phyloP scores from a whole-genome alignment of 2,888 invertebrate genomes.

The Ecdyonurus torrentis region DNA sequence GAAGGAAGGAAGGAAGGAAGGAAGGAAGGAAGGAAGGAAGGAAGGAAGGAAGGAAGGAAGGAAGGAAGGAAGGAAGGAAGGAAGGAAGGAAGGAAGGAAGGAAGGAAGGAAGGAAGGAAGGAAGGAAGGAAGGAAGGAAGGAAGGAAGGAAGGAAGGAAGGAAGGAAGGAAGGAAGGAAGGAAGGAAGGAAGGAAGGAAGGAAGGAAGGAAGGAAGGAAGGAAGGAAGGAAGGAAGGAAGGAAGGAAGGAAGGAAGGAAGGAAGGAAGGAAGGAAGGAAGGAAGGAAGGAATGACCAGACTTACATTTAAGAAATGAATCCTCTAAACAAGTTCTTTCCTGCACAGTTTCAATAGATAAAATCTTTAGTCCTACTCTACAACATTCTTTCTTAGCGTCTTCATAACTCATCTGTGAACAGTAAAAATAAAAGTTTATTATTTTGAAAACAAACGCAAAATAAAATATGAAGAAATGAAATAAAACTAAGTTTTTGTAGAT shows the following conservation, averaged over 20 bases:
- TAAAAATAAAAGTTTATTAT: no score
- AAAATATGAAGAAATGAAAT: no score
- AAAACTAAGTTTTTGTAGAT: no score
- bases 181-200: slow-evolving; percentile 7
- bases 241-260: slow-evolving; percentile 7
- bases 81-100: slow-evolving; percentile 7
- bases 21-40: slow-evolving; percentile 7
- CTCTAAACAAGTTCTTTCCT: no score
- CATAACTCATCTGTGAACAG: no score
- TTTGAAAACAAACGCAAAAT: no score
- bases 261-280: slow-evolving; percentile 7
- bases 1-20: slow-evolving; percentile 7
- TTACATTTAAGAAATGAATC: no score
- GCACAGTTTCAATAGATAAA: no score
- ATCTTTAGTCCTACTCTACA: no score
- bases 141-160: slow-evolving; percentile 7
- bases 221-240: slow-evolving; percentile 6
- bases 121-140: slow-evolving; percentile 7
- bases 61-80: slow-evolving; percentile 8
- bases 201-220: slow-evolving; percentile 7
- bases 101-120: slow-evolving; percentile 7
- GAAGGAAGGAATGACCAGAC: slow-evolving; percentile 7
- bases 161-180: slow-evolving; percentile 7
- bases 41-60: slow-evolving; percentile 7
- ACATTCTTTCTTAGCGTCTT: no score